Evolutionary conservation across 2,113 vertebrate species (phyloP).

Genomic region (Microcebus jonahi): DNA sequence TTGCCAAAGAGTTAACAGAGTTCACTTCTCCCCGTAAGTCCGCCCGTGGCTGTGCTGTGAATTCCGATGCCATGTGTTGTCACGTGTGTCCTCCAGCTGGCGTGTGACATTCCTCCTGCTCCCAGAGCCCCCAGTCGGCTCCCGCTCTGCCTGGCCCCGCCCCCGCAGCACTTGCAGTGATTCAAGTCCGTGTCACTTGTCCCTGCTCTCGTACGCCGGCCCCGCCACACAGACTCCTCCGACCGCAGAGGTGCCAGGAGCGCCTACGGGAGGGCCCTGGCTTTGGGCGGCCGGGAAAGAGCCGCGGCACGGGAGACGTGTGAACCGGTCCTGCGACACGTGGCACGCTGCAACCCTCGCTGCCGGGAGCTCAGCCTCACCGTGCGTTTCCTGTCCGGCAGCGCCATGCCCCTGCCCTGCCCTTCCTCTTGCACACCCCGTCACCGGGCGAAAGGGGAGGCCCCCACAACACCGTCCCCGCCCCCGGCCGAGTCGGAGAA

Average conservation of each 20-base stretch:
- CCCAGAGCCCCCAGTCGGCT: rapidly evolving
- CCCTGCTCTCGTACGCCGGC: neutral
- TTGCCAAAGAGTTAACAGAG: neutral
- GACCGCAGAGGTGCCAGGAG: neutral
- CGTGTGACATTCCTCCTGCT: too few relatives aligned
- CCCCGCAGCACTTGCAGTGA: neutral
- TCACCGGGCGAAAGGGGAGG: neutral
- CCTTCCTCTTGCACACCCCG: neutral
- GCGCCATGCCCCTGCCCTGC: neutral
- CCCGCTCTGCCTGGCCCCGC: neutral
- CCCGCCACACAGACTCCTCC: neutral
- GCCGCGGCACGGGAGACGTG: neutral
- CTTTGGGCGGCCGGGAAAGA: neutral
- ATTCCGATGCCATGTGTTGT: neutral
- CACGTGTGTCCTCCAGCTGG: too few relatives aligned
- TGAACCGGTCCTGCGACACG: neutral
- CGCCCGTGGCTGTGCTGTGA: neutral
- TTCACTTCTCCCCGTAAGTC: neutral
- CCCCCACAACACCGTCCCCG: rapidly evolving
- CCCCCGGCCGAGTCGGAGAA: too few relatives aligned
- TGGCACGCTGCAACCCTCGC: too few relatives aligned
- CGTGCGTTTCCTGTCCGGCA: rapidly evolving
- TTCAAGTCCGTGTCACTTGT: rapidly evolving
- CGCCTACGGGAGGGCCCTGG: neutral
- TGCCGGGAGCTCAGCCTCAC: neutral